Evolutionary conservation across 2,888 invertebrate genomes (phyloP), one percentile per base, ranked within the genome.

Genomic region (Spilosoma lubricipeda): DNA sequence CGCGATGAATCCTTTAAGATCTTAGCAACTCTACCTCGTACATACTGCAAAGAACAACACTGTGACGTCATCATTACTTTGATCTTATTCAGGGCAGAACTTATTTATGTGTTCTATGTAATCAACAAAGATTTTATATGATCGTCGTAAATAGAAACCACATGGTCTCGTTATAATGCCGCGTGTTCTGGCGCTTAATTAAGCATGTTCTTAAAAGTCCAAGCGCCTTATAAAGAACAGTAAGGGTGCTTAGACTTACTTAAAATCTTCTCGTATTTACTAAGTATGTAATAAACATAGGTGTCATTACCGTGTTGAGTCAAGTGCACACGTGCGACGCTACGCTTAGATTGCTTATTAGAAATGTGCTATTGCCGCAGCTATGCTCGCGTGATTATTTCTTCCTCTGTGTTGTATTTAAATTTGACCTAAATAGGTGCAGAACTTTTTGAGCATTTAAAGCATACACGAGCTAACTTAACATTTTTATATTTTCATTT

Each of bases 101-200:
- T 33, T 69, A 13, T 11, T 56, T 52, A 68, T 33, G 15, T 36
- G 13, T n/a, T 23, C 11, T 70, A 20, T 30, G 23, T 13, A 23
- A 63, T 42, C 27, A 2, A 69, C 56, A 15, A 23, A 20, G 42
- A 18, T 27, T 9, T 45, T 7, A 30, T 30, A 18, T 23, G 42
- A 70, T 56, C 56, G 39, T 33, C 42, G 45, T 20, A 39, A 45
- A 52, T 30, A 69, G 59, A 30, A 73, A 56, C 73, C 64, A 67
- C 30, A 70, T 30, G 36, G 1, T 78, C 79, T 80, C 71, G 79
- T 84, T 84, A 76, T 77, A 82, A 82, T 74, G 78, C 82, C 11
- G 63, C 27, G 75, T 77, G 63, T 67, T 76, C 65, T 7, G 67
- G 69, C 77, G 76, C 75, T 82, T 82, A 82, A 81, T 81, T 84